These are phyloP conservation scores for Sceloporus tristichus DNA, from an alignment of 2,113 vertebrate species.

Conservation along the genomic window DNA sequence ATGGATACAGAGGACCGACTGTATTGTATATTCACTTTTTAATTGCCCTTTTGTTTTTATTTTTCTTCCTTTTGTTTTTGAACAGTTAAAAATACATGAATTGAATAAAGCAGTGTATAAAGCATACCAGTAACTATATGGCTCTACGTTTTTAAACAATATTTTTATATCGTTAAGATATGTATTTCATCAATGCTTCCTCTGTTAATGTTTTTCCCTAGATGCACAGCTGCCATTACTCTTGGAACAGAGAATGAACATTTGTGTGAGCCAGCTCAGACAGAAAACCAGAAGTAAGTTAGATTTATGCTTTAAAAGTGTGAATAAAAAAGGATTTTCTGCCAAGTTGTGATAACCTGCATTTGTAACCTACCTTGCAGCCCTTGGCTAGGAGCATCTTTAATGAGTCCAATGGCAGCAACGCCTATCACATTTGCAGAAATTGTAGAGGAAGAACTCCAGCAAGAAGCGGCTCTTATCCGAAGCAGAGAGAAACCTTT, in stretches of 20 bases:
- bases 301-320: constrained; percentile 1
- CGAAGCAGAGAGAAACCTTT: constrained; percentile 95
- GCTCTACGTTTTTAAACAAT: neutral
- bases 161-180: neutral
- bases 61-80: no score
- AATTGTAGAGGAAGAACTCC: constrained; percentile 94
- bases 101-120: no score
- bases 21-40: no score
- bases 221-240: constrained; percentile 52
- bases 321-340: neutral
- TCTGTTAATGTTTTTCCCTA: constrained; percentile 48
- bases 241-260: constrained; percentile 64
- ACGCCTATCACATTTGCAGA: constrained; percentile 90
- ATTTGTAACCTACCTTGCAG: constrained; percentile 73
- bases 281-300: constrained; percentile 78
- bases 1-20: no score
- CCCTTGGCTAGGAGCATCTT: constrained; percentile 88
- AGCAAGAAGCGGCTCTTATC: constrained; percentile 94
- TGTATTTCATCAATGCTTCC: constrained; percentile 22
- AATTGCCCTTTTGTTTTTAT: no score
- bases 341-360: neutral
- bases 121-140: neutral
- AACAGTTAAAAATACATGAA: no score
- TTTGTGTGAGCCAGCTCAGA: constrained; percentile 61
- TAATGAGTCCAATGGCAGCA: constrained; percentile 74